Evolutionary conservation across 2,113 vertebrate species (phyloP).

Genomic region (Calyptommatus sinebrachiatus): DNA sequence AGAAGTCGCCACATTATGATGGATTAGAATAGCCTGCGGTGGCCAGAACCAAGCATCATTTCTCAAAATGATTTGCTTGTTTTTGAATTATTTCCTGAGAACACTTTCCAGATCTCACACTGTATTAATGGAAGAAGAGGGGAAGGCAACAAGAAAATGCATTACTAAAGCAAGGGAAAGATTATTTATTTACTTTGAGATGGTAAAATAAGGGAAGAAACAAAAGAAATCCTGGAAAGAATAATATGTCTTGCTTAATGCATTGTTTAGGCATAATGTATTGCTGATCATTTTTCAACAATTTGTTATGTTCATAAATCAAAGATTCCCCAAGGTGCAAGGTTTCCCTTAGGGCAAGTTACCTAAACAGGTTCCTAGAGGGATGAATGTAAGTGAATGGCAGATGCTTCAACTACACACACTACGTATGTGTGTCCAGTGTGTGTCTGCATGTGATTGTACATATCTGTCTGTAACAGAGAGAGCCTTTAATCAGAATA

Average conservation of each 20-base stretch:
- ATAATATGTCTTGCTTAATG: constrained; percentile 54
- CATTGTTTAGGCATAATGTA: too few relatives aligned
- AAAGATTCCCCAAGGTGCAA: constrained; percentile 51
- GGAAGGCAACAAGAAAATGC: background rate
- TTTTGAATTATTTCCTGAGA: constrained; percentile 66
- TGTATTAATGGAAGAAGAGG: constrained; percentile 22
- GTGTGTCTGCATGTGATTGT: background rate
- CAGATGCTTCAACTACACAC: too few relatives aligned
- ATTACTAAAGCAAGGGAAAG: background rate
- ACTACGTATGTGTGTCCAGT: too few relatives aligned
- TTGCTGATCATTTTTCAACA: constrained; percentile 66
- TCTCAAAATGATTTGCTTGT: constrained; percentile 71
- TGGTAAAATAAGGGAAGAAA: background rate
- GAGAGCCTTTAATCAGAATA: background rate
- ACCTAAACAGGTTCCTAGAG: constrained; percentile 54
- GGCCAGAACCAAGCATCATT: constrained; percentile 67
- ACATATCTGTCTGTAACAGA: background rate
- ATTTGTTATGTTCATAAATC: constrained; percentile 59
- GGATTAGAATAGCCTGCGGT: constrained; percentile 68
- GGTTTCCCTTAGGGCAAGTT: constrained; percentile 40
- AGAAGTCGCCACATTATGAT: constrained; percentile 65
- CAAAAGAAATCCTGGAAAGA: constrained; percentile 52
- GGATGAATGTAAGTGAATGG: constrained; percentile 29
- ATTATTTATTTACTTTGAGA: constrained; percentile 12
- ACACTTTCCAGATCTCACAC: constrained; percentile 69